Evolutionary conservation across 2,888 invertebrate genomes (phyloP).

Genomic region (Oasisia sp.): DNA sequence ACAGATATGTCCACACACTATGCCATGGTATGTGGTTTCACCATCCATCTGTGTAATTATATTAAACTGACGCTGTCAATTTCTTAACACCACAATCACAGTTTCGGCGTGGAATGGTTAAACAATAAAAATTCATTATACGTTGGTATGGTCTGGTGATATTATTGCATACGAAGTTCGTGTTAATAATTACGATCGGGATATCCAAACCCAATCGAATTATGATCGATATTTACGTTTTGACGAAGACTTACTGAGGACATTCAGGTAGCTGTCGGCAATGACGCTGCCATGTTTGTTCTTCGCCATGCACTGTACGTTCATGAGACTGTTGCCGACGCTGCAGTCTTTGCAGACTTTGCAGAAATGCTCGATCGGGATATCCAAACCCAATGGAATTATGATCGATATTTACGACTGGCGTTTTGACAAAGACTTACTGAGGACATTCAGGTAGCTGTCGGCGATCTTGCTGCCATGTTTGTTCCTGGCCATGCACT

Average conservation of each 20-base stretch:
- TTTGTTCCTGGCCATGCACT: constrained; percentile 14
- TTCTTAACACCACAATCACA: too few relatives aligned
- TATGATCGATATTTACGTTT: background rate
- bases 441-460: constrained; percentile 25
- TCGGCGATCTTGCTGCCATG: constrained; percentile 14
- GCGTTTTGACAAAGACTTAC: background rate
- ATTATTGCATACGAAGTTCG: too few relatives aligned
- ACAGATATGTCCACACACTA: too few relatives aligned
- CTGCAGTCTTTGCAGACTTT: constrained; percentile 20
- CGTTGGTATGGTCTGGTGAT: too few relatives aligned
- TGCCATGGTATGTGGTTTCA: too few relatives aligned
- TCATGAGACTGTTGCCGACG: constrained; percentile 26
- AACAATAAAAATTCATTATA: too few relatives aligned
- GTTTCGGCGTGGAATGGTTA: too few relatives aligned
- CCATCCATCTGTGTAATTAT: too few relatives aligned
- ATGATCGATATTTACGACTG: background rate
- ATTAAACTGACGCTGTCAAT: too few relatives aligned
- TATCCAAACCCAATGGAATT: background rate
- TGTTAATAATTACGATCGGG: too few relatives aligned
- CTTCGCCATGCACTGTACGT: constrained; percentile 25
- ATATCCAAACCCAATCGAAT: background rate
- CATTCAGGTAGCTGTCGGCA: constrained; percentile 21
- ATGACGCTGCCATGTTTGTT: constrained; percentile 19
- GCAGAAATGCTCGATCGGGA: too few relatives aligned
- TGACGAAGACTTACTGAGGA: constrained; percentile 21